A percentile compares a stretch with the other conserved stretches of the same genome.
phyloP scores from a whole-genome alignment of 2,888 invertebrate species.

The Agrotis ipsilon region DNA sequence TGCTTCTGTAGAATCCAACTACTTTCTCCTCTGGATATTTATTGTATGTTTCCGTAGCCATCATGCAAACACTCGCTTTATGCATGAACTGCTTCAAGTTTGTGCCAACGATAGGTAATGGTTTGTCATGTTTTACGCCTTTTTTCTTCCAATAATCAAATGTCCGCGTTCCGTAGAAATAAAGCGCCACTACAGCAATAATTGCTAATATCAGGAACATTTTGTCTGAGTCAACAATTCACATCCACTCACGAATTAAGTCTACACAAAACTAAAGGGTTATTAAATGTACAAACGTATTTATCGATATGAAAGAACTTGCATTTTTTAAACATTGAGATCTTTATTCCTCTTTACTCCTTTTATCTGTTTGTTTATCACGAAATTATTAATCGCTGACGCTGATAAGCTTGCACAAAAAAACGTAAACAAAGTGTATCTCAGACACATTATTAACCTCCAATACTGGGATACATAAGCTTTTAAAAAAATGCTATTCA shows the following conservation, averaged over 20 bases:
- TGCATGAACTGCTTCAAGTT: conserved; percentile 78
- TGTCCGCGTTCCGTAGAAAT: conserved; percentile 78
- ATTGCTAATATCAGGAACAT: conserved; percentile 70
- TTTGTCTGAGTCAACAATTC: conserved; percentile 47
- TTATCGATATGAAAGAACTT: no score
- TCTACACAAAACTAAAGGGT: no score
- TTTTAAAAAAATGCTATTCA: no score
- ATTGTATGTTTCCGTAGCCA: conserved; percentile 78
- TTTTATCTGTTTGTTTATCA: no score
- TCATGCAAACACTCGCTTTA: conserved; percentile 80
- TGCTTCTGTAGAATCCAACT: conserved; percentile 81
- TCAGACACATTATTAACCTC: no score
- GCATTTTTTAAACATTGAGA: no score
- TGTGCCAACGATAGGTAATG: conserved; percentile 80
- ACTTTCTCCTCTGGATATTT: conserved; percentile 84
- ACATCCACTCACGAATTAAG: conserved; percentile 15
- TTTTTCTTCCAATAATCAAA: conserved; percentile 83
- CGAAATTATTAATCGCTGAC: no score
- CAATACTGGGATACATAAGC: no score
- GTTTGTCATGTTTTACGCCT: conserved; percentile 81
- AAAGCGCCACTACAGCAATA: conserved; percentile 69
- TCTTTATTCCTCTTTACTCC: no score
- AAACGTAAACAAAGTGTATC: no score
- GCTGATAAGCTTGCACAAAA: no score
- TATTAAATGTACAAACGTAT: no score